Base-by-base conservation (phyloP, 53 echinoderm and acorn worm species). In the Echinarachnius parma region DNA sequence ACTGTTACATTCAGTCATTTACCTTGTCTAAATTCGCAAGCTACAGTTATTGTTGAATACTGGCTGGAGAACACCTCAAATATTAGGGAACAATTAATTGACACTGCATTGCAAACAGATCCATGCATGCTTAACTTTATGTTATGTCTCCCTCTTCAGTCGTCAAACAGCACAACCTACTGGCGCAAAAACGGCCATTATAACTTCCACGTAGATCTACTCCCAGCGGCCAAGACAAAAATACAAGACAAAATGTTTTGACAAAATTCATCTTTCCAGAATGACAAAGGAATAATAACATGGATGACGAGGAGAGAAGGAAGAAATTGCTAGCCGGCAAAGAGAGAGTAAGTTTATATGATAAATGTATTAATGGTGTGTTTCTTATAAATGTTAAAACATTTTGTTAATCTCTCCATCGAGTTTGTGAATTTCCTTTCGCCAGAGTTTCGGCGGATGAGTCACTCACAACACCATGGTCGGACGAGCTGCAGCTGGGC, bases 281-380 rank as follows among this genome's bases (percentile, higher is more conserved):
- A 59, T 25, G 52, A 5, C 53, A 53, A 26, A 22, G 35, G n/a
- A n/a, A n/a, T n/a, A n/a, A n/a, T 32, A 69, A 50, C 24, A 89
- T 89, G 89, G 85, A 89, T 33, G 94, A 93, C 36, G 94, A 90
- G 31, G 94, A 93, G 56, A 70, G 94, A 44, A 83, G 81, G 72
- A 93, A 87, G 80, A 93, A 93, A 53, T 64, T 93, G 59, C 81
- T 83, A 49, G 94, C 94, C 64, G 94, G 94, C 63, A 79, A 90
- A 24, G 94, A 90, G 47, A 83, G 87, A 87, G 94, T 86, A 84
- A 88, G 88, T 39, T 27, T 26, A 46, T 49, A n/a, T 13, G 19
- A n/a, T 49, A 19, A 4, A 49, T 49, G 4, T 49, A 14, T n/a
- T 13, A 9, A 49, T 9, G 10, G 10, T 49, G 50, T 39, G 7